A percentile compares a stretch with the other conserved stretches of the same genome.
Evolutionary conservation across 2,888 invertebrate genomes (phyloP).

Genomic region (Eupithecia abbreviata): DNA sequence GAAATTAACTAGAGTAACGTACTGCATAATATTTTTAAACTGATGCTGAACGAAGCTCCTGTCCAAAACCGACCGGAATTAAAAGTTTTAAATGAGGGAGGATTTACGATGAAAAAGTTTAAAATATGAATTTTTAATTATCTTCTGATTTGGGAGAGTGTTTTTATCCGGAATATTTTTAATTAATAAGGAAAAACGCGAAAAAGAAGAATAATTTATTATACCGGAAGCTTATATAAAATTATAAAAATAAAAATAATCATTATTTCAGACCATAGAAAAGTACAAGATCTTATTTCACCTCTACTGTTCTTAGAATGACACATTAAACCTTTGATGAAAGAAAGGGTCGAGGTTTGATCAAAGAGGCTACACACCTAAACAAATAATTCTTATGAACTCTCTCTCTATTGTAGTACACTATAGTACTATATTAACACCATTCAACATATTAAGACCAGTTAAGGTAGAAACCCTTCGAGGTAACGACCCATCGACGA

Average conservation of each 20-base stretch:
- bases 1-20: not conserved
- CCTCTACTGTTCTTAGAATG: too few relatives aligned
- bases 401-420: too few relatives aligned
- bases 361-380: too few relatives aligned
- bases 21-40: not conserved
- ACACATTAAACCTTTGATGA: too few relatives aligned
- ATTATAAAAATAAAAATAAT: not conserved
- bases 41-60: not conserved
- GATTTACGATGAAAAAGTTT: conserved; percentile 39
- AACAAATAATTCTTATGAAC: too few relatives aligned
- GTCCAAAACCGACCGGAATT: not conserved
- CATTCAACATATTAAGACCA: too few relatives aligned
- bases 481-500: too few relatives aligned
- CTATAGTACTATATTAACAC: too few relatives aligned
- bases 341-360: too few relatives aligned
- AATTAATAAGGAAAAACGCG: not conserved
- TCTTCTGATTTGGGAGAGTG: not conserved
- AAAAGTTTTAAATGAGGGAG: conserved; percentile 21
- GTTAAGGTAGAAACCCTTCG: too few relatives aligned
- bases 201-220: not conserved
- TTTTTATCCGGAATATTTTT: not conserved
- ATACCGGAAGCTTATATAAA: not conserved
- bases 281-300: too few relatives aligned
- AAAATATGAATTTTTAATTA: conserved; percentile 4
- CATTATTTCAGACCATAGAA: too few relatives aligned